Conservation (phyloP, 2,888 invertebrate genomes). For the Epinotia bilunana region DNA sequence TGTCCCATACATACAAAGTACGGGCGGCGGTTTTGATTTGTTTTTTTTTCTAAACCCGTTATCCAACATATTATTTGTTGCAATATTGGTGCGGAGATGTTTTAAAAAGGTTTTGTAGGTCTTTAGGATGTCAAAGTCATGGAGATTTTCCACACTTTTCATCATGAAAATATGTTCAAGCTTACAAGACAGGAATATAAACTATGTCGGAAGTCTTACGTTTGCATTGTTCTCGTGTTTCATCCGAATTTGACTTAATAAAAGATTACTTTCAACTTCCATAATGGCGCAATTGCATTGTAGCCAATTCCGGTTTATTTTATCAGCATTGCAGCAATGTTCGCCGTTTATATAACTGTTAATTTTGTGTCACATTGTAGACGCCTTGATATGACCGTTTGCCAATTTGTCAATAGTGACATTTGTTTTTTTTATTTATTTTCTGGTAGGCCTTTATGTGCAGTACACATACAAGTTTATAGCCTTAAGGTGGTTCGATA, state of each 20-base stretch:
- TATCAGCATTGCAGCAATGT: not conserved
- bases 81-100: too few species aligned
- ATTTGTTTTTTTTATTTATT: constrained; percentile 8
- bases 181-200: not conserved
- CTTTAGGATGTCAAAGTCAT: not conserved
- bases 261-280: constrained; percentile 67
- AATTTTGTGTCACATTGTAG: constrained; percentile 6
- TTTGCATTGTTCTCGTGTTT: constrained; percentile 65
- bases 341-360: constrained; percentile 6
- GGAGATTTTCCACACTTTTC: not conserved
- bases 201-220: constrained; percentile 46
- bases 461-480: not conserved
- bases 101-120: not conserved
- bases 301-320: not conserved
- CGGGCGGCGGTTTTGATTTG: too few species aligned
- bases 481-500: not conserved
- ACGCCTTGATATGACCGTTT: constrained; percentile 8
- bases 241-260: constrained; percentile 63
- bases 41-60: too few species aligned
- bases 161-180: not conserved
- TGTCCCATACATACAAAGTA: too few species aligned
- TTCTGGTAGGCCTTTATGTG: not conserved
- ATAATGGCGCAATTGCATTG: constrained; percentile 53
- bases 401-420: constrained; percentile 16
- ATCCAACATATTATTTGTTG: too few species aligned